Percentiles rank a stretch among this genome's conserved stretches.
These are phyloP conservation scores for Octomys mimax DNA, from an alignment of 2,797 vertebrate genomes.

Conservation along the genomic window DNA sequence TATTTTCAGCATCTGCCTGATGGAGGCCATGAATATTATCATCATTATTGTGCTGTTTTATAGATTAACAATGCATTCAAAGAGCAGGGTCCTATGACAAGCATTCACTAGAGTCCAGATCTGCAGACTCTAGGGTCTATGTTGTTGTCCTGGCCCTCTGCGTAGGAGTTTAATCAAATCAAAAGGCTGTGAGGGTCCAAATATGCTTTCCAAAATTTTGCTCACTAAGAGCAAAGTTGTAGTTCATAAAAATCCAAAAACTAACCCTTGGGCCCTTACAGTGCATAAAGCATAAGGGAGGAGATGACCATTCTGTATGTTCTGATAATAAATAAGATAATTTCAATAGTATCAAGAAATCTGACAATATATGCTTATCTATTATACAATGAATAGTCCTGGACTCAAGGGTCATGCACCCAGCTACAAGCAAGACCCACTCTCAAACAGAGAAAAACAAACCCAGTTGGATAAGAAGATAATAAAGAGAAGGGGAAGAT, in stretches of 20 bases:
- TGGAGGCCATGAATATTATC: neutral
- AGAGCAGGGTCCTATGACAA: neutral
- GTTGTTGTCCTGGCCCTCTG: neutral
- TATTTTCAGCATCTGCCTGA: too few species aligned
- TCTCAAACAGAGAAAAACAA: neutral
- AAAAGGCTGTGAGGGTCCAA: neutral
- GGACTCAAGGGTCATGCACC: neutral
- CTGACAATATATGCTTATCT: neutral
- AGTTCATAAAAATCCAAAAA: neutral
- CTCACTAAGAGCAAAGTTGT: neutral
- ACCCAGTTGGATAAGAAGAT: neutral
- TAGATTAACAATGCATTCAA: neutral
- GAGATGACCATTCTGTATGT: neutral
- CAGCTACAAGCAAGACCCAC: neutral
- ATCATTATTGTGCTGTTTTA: neutral
- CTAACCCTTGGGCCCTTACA: neutral
- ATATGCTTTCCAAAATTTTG: neutral
- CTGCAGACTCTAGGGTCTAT: neutral
- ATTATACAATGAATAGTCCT: neutral
- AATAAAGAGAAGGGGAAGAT: neutral
- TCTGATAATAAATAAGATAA: neutral
- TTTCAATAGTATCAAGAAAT: neutral
- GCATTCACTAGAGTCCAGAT: neutral
- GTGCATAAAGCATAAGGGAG: neutral
- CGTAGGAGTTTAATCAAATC: neutral